These are phyloP conservation scores for Cyprinodon tularosa DNA, from an alignment of 2,113 vertebrate genomes.

Conservation along the genomic window DNA sequence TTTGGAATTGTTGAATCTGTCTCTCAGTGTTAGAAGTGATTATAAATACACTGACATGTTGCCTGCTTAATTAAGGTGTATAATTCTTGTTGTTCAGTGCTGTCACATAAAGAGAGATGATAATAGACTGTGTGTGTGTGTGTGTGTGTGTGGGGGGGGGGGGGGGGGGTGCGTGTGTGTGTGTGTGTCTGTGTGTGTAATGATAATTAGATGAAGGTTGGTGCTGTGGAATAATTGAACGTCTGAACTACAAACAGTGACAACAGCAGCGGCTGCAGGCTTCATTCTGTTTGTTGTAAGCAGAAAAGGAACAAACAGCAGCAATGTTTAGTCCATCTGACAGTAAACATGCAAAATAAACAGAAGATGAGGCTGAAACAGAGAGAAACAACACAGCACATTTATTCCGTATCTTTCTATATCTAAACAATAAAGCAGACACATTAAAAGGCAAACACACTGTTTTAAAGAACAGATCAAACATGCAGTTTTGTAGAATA, in stretches of 20 bases:
- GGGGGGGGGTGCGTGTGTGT: slow-evolving; percentile 31
- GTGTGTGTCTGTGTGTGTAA: slow-evolving; percentile 31
- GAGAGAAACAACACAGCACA: neutral
- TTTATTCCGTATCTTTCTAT: neutral
- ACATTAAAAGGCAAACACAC: neutral
- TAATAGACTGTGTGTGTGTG: slow-evolving; percentile 56
- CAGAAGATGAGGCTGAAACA: slow-evolving; percentile 17
- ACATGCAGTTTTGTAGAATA: neutral
- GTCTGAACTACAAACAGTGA: slow-evolving; percentile 64
- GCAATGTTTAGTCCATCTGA: slow-evolving; percentile 56
- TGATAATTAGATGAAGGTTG: slow-evolving; percentile 73
- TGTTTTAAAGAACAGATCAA: neutral
- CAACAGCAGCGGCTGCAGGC: slow-evolving; percentile 52
- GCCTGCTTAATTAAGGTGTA: slow-evolving; percentile 75
- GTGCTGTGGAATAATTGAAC: slow-evolving; percentile 71
- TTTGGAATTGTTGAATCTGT: slow-evolving; percentile 43
- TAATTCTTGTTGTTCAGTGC: slow-evolving; percentile 72
- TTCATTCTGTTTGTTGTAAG: slow-evolving; percentile 56
- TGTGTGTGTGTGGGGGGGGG: slow-evolving; percentile 20
- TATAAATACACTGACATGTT: slow-evolving; percentile 74
- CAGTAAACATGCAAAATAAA: slow-evolving; percentile 56
- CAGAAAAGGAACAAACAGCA: slow-evolving; percentile 58
- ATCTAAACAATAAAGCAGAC: neutral
- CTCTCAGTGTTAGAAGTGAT: slow-evolving; percentile 62
- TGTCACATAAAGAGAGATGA: slow-evolving; percentile 69